Evolutionary conservation across 2,888 invertebrate genomes (phyloP), one percentile per base, ranked within the genome.

Genomic region (Scotopteryx bipunctaria): DNA sequence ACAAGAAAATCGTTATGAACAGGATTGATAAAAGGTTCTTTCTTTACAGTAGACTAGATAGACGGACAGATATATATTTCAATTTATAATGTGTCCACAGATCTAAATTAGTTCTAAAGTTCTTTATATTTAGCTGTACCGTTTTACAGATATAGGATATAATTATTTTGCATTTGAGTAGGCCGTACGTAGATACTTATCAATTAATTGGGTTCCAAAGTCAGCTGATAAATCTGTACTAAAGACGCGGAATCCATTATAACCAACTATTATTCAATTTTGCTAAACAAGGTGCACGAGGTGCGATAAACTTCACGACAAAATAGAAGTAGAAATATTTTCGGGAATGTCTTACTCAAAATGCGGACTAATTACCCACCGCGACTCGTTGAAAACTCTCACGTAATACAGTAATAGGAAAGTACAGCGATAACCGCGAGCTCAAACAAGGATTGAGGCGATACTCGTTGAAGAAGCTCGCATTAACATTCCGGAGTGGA

Each of bases 371-470:
- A 64, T 58, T 62, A 59, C 48, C 36, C 58, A 58, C 55, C 46
- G 48, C 54, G 48, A 54, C 63, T 61, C 59, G 48, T 64, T 61
- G 56, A 61, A 69, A 71, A 72, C 55, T 68, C 67, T 73, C 73
- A 74, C 71, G 73, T 78, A 79, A 75, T 73, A 72, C 69, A 71
- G 75, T 77, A 80, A 82, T 77, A 75, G 76, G 72, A 67, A 71
- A 72, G 73, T 76, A 69, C 68, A 44, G 63, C 68, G 73, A 82
- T 79, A 79, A 80, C 73, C 69, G 37, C 47, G 59, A 55, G 66
- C 61, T 74, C 70, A 75, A 73, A 73, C 74, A 70, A 72, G 74
- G 69, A 73, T 76, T 75, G 68, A 73, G 74, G 73, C 70, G 67
- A 68, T 73, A 71, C 64, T 64, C 61, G 67, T 58, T 59, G 59